A percentile compares a stretch with the other conserved stretches of the same genome.
phyloP scores from a whole-genome alignment of 2,113 vertebrate genomes.

The Lota lota region DNA sequence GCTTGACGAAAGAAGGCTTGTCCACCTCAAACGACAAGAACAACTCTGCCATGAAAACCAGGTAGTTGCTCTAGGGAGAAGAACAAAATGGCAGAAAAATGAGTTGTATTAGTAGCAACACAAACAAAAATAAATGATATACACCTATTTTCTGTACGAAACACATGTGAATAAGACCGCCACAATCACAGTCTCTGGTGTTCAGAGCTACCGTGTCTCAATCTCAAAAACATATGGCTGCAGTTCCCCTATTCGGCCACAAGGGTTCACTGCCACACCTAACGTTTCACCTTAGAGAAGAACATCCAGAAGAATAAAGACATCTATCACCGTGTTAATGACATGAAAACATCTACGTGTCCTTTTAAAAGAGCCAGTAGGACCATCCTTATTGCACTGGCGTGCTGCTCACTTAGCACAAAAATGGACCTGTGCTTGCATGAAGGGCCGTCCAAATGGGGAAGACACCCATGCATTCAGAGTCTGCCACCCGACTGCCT shows the following conservation, averaged over 20 bases:
- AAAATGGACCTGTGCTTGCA: not conserved
- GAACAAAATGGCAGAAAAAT: constrained; percentile 10
- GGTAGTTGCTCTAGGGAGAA: constrained; percentile 86
- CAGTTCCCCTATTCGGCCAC: not conserved
- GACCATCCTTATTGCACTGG: no score
- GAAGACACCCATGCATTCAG: not conserved
- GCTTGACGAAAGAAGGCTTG: constrained; percentile 92
- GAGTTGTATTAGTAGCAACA: not conserved
- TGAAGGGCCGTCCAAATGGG: no score
- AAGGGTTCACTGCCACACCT: not conserved
- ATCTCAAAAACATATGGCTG: not conserved
- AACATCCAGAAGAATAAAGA: not conserved
- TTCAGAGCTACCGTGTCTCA: no score
- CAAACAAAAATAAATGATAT: not conserved
- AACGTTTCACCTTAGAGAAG: not conserved
- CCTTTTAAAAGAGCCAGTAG: not conserved
- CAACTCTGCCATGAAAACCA: constrained; percentile 97
- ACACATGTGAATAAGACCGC: not conserved
- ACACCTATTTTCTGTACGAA: constrained; percentile 23
- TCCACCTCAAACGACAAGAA: constrained; percentile 98
- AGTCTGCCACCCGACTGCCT: constrained; percentile 16
- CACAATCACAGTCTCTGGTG: no score
- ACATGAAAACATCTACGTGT: not conserved
- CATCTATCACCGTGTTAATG: not conserved
- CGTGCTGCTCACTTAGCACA: not conserved